phyloP scores from a whole-genome alignment of 23 tunicate species.

The Corella eumyota region DNA sequence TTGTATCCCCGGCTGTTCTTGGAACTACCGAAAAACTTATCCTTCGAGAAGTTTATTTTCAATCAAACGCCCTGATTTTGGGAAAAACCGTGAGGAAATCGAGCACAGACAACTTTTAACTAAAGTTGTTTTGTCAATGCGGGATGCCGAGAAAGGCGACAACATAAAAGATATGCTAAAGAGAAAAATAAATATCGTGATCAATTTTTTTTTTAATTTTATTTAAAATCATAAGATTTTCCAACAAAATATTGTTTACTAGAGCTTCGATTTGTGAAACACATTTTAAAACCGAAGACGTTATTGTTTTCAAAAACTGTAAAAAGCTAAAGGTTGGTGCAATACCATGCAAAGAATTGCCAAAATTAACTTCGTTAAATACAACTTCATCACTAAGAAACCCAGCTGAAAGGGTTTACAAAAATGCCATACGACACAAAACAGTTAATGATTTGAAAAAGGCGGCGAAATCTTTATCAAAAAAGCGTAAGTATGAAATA shows the following conservation, averaged over 20 bases:
- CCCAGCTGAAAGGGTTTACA: no score
- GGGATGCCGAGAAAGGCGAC: conserved; percentile 10
- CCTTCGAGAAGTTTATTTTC: background rate
- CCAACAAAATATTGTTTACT: background rate
- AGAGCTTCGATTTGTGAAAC: conserved; percentile 15
- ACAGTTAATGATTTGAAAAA: no score
- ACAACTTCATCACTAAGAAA: no score
- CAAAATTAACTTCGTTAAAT: background rate
- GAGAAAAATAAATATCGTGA: conserved; percentile 5
- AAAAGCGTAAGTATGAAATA: no score
- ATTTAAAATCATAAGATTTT: background rate
- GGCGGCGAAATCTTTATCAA: no score
- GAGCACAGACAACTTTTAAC: background rate
- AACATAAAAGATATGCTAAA: conserved; percentile 6
- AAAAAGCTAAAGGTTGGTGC: conserved; percentile 5
- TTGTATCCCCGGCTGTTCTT: background rate
- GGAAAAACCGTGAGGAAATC: background rate
- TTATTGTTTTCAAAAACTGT: background rate
- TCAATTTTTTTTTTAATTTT: no score
- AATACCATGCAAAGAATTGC: conserved; percentile 3
- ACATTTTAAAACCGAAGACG: conserved; percentile 1
- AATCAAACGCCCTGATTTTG: background rate
- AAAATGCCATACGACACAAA: no score
- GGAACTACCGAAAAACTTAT: no score
- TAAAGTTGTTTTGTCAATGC: conserved; percentile 6